Percentiles rank a stretch among this genome's conserved stretches.
phyloP scores from a whole-genome alignment of 2,888 invertebrate genomes.

The Gastrophysa polygoni region DNA sequence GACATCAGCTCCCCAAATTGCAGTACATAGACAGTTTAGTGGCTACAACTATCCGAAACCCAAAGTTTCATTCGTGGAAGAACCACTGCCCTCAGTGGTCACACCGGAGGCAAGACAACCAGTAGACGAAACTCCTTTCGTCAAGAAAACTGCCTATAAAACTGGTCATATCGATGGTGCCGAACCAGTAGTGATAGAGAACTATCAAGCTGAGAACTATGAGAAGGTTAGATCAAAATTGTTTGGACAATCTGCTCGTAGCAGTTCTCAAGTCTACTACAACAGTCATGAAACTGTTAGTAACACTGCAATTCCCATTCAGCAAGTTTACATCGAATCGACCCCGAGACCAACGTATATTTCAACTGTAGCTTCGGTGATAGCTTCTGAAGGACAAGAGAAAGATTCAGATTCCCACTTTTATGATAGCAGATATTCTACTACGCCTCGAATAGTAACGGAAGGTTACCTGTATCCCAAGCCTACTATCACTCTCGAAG shows the following conservation, averaged over 20 bases:
- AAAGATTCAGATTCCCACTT: conserved; percentile 39
- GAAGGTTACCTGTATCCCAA: conserved; percentile 14
- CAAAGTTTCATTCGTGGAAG: conserved; percentile 52
- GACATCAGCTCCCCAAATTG: background rate
- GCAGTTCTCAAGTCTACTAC: conserved; percentile 7
- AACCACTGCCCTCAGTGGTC: conserved; percentile 37
- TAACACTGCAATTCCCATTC: conserved; percentile 7
- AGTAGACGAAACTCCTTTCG: conserved; percentile 49
- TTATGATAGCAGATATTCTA: conserved; percentile 44
- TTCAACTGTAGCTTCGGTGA: conserved; percentile 54
- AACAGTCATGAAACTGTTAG: conserved; percentile 19
- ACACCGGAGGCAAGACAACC: conserved; percentile 35
- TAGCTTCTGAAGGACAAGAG: conserved; percentile 37
- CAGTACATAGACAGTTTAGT: conserved; percentile 19
- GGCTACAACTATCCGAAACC: conserved; percentile 47
- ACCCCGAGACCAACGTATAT: conserved; percentile 54
- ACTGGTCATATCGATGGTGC: conserved; percentile 38
- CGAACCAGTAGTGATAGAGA: conserved; percentile 21
- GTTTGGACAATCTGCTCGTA: conserved; percentile 20
- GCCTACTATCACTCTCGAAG: conserved; percentile 7
- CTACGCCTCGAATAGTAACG: conserved; percentile 27
- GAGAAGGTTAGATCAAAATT: conserved; percentile 4
- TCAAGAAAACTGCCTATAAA: conserved; percentile 51
- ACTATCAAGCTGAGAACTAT: conserved; percentile 27
- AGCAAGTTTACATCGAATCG: conserved; percentile 32